A percentile compares a stretch with the other conserved stretches of the same genome.
phyloP scores from a whole-genome alignment of 1,140 invertebrate species.

The Ips typographus region DNA sequence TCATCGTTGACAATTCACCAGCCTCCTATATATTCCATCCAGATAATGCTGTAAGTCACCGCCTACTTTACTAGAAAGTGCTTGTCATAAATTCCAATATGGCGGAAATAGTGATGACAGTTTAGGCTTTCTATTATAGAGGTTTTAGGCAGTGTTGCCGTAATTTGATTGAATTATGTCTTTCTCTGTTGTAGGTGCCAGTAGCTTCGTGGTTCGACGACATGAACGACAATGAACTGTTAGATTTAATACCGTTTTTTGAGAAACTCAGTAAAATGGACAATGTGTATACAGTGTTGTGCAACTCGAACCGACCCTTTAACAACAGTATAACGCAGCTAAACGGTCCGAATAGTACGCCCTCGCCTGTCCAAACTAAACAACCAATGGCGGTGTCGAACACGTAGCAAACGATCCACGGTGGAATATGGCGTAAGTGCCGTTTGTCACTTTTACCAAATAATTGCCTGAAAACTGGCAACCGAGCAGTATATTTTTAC shows the following conservation, averaged over 20 bases:
- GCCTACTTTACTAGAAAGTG: neutral
- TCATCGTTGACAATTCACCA: conserved; percentile 99
- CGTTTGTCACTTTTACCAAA: neutral
- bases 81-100: too few species aligned
- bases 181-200: conserved; percentile 71
- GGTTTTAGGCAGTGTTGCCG: neutral
- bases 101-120: neutral
- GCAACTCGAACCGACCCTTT: conserved; percentile 85
- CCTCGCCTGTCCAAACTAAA: conserved; percentile 1
- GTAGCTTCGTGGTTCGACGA: conserved; percentile 98
- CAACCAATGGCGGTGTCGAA: neutral
- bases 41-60: conserved; percentile 92
- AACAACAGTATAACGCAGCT: conserved; percentile 52
- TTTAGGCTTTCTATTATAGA: neutral
- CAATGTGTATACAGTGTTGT: conserved; percentile 89
- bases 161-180: neutral
- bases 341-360: conserved; percentile 40
- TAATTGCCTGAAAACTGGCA: neutral
- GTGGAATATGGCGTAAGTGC: neutral
- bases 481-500: conserved; percentile 32
- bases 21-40: conserved; percentile 99
- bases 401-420: neutral
- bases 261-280: conserved; percentile 93
- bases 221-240: conserved; percentile 90
- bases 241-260: conserved; percentile 94